Base-by-base conservation (phyloP, 2,797 vertebrate species). In the Mormyrus proboscirostris region DNA sequence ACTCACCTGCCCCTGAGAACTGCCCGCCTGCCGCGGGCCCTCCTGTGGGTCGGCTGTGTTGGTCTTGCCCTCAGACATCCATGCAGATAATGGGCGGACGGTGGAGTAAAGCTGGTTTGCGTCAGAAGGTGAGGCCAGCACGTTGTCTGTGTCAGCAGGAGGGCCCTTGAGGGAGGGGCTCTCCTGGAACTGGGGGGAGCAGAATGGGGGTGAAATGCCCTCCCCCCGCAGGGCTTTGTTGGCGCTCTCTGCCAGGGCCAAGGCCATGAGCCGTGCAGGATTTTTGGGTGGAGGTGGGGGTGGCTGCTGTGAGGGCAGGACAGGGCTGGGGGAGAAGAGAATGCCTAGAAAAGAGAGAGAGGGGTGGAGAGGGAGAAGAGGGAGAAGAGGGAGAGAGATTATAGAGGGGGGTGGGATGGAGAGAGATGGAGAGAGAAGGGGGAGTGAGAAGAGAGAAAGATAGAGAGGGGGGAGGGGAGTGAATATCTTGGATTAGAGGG, bases 211-310 rank as follows among this genome's bases (percentile, higher is more conserved):
- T 44, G 89, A 93, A 19, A 93, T 92, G 3, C 92, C 92, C 92
- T 96, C 95, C 55, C 95, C 95, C 51, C 95, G 93, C 5, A 94
- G 92, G 4, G 95, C 96, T 88, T 95, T 95, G 92, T 96, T 96
- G 82, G 96, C 96, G 50, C 94, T 96, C 92, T 96, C 96, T 2
- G 95, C 95, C 89, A 97, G 93, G 29, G 95, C 96, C 85, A 97
- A 91, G 2, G 96, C 96, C 96, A 97, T 96, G 69, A 97, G 93
- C 0, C 96, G 94, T 7, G 96, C 96, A n/a, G 96, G 95, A 88
- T 97, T 96, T 90, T 97, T 96, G 7, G 96, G 96, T 0, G 95
- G 96, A 0, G 96, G 96, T 1, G 95, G 95, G 0, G 96, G 96
- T 0, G 96, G 96, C 49, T 96, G 93, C 1, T 96, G 95, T 8